Base-by-base conservation (phyloP, 2,113 vertebrate species). In the Syngnathus typhle region DNA sequence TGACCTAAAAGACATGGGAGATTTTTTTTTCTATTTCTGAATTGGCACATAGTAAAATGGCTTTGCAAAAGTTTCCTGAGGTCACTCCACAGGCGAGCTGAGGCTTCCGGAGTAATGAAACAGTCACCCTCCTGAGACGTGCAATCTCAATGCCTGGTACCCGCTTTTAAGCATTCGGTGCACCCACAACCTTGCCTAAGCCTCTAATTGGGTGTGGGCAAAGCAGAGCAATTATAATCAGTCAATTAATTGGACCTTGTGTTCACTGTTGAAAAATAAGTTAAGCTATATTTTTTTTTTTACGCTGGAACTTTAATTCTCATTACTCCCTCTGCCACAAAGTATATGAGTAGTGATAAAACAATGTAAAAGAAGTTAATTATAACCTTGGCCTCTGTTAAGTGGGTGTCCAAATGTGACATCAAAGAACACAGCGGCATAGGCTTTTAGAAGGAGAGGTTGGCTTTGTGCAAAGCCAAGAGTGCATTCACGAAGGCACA, bases 211-310 rank as follows among this genome's bases (percentile, higher is more conserved):
- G 82, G 16, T 44, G 41, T 72, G 77, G 79, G 76, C 69, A 79
- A 85, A 72, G 62, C 70, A 87, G 79, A 78, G 78, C 80, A 87
- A 85, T 89, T 83, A 81, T 86, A 86, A 84, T 85, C 76, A 76
- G 77, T 73, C 81, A 75, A 77, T 89, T 89, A 89, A 86, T 78
- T 87, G 83, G 77, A 83, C 76, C 85, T 89, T 86, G 86, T 87
- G 79, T 85, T 86, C 80, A 56, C 68, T 72, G 67, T 73, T 64
- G 58, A 63, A 51, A 44, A 70, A 78, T 75, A 65, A 61, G 65
- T 60, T 0, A 69, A 82, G 80, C 63, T 63, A 43, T 70, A 67
- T 62, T 72, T 60, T 78, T 66, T 59, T 16, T n/a, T 6, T 11
- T 51, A 13, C 63, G 54, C 58, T 72, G 60, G 19, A 43, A 49